phyloP scores from a whole-genome alignment of 2,888 invertebrate genomes.

The Atrina japonica region DNA sequence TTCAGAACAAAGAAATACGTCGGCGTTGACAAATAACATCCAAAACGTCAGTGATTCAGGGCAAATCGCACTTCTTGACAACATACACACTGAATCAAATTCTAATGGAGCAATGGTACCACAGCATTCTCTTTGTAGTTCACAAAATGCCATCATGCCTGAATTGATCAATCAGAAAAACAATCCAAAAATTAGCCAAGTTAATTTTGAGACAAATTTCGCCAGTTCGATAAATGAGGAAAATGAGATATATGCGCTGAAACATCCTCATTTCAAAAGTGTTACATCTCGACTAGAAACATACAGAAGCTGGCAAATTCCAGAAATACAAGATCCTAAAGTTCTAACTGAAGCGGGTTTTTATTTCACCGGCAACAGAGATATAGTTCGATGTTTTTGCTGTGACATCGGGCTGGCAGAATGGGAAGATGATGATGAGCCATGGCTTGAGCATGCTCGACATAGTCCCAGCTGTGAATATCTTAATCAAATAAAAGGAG shows the following conservation, averaged over 20 bases:
- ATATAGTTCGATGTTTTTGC: constrained; percentile 42
- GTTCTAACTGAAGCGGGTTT: constrained; percentile 14
- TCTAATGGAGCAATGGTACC: too few species aligned
- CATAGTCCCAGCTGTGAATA: constrained; percentile 41
- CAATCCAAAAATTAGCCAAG: too few species aligned
- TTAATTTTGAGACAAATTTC: too few species aligned
- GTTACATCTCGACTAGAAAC: constrained; percentile 4
- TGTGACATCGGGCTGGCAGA: constrained; percentile 43
- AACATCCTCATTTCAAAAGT: constrained; percentile 18
- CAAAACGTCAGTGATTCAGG: too few species aligned
- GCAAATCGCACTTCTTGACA: too few species aligned
- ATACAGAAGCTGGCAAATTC: constrained; percentile 3
- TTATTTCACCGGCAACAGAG: constrained; percentile 26
- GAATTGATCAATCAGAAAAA: too few species aligned
- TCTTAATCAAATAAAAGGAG: constrained; percentile 33
- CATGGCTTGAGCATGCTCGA: constrained; percentile 42
- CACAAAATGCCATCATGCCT: too few species aligned
- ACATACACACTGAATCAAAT: too few species aligned
- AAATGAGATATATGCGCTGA: constrained; percentile 2
- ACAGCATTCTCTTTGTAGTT: too few species aligned
- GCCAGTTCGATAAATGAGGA: too few species aligned
- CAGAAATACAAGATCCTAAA: neutral
- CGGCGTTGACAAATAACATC: too few species aligned
- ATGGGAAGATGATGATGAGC: constrained; percentile 38
- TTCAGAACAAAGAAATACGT: too few species aligned